These are phyloP conservation scores for Nudaria mundana DNA, from an alignment of 2,888 invertebrate species.

Conservation along the genomic window DNA sequence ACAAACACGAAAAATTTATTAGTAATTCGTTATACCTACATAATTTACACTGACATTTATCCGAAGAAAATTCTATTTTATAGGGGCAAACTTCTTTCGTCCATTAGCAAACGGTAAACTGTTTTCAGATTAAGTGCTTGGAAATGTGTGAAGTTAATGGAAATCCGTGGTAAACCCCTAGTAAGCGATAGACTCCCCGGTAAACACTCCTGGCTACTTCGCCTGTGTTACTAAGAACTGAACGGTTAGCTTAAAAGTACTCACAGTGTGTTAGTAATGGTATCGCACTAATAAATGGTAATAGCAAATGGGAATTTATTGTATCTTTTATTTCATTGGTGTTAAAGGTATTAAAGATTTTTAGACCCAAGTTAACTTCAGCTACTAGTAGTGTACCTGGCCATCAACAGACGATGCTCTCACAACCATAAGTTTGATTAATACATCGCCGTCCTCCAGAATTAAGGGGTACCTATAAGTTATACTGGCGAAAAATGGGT, in stretches of 20 bases:
- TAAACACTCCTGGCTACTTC: slow-evolving; percentile 16
- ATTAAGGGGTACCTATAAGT: no score
- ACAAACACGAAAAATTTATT: no score
- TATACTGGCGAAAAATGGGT: no score
- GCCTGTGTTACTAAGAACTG: slow-evolving; percentile 25
- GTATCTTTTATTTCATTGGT: background rate
- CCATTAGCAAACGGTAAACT: slow-evolving; percentile 33
- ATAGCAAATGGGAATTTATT: slow-evolving; percentile 6
- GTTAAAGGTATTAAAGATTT: background rate
- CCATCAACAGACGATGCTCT: no score
- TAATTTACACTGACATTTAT: no score
- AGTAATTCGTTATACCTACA: no score
- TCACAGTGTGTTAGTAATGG: slow-evolving; percentile 2
- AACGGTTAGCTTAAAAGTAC: slow-evolving; percentile 22
- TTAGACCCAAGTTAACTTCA: no score
- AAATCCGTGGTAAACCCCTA: slow-evolving; percentile 43
- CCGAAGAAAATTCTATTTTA: slow-evolving; percentile 14
- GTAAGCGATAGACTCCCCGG: slow-evolving; percentile 9
- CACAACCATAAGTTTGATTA: no score
- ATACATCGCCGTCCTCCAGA: no score
- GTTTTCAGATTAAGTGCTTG: slow-evolving; percentile 33
- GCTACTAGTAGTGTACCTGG: no score
- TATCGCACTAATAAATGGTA: slow-evolving; percentile 10
- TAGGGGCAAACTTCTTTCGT: slow-evolving; percentile 27
- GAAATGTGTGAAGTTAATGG: slow-evolving; percentile 49